Evolutionary conservation across 2,113 vertebrate species (phyloP).

Genomic region (Hemicordylus capensis): DNA sequence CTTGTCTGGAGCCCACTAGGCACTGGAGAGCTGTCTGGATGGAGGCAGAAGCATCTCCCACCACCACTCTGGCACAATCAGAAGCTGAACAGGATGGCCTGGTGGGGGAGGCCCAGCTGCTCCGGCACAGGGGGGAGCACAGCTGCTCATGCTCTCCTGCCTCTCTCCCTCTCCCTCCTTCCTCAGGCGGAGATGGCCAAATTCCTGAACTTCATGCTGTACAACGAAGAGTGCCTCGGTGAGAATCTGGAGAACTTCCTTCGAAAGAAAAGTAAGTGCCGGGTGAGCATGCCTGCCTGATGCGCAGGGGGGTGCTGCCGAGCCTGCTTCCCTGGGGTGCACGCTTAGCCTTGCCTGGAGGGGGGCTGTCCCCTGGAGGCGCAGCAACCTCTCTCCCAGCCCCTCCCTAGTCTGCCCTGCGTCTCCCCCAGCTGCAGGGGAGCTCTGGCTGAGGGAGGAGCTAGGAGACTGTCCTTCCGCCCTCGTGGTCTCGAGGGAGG

Average conservation of each 20-base stretch:
- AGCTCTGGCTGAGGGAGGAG: background rate
- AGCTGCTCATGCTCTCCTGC: background rate
- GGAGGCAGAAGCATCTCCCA: fast-evolving
- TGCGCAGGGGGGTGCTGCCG: background rate
- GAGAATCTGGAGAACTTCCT: slow-evolving; percentile 83
- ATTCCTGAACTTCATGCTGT: slow-evolving; percentile 82
- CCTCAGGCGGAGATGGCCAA: slow-evolving; percentile 83
- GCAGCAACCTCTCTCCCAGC: no score
- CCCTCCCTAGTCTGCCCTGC: no score
- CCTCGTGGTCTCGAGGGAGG: no score
- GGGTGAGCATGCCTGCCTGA: background rate
- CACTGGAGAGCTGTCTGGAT: background rate
- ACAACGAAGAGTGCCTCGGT: slow-evolving; percentile 80
- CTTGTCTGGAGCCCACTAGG: background rate
- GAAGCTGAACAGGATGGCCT: background rate
- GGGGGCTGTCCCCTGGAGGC: background rate
- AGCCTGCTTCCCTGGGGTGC: background rate
- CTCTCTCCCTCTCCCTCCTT: background rate
- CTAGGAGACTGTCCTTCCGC: background rate
- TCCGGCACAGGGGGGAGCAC: background rate
- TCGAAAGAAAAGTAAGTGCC: slow-evolving; percentile 77
- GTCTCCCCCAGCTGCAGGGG: background rate
- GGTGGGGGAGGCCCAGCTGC: background rate
- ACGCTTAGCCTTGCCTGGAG: background rate
- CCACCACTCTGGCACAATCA: fast-evolving